Percentiles rank a stretch among this genome's conserved stretches.
Evolutionary conservation across 92 coral and sea anemone genomes (phyloP).

Genomic region (Porites evermanni): DNA sequence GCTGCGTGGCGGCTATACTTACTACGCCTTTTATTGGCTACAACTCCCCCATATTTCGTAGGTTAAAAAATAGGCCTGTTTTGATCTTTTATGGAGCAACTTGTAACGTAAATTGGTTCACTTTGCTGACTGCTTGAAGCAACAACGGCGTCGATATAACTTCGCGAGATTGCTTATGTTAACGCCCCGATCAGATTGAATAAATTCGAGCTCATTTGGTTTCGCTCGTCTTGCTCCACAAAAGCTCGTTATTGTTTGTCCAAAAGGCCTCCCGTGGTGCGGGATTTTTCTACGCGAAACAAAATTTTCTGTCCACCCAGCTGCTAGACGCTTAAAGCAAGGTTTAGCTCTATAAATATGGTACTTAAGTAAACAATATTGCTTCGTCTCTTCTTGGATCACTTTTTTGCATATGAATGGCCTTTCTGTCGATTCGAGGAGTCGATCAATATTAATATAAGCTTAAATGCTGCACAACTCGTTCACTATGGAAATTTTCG

Average conservation of each 20-base stretch:
- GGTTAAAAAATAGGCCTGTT: background rate
- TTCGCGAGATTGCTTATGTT: background rate
- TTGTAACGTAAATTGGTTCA: conserved; percentile 7
- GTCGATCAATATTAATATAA: background rate
- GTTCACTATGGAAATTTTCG: background rate
- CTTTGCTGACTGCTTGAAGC: background rate
- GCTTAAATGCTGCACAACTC: background rate
- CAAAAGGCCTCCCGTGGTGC: conserved; percentile 5
- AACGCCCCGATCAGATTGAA: conserved; percentile 9
- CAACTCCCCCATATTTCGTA: background rate
- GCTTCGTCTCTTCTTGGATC: background rate
- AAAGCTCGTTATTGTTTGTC: conserved; percentile 12
- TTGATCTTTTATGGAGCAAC: background rate
- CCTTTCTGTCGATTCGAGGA: background rate
- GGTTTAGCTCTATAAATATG: conserved; percentile 1
- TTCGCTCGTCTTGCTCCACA: conserved; percentile 9
- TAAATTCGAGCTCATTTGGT: conserved; percentile 10
- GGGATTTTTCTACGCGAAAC: background rate
- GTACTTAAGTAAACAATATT: conserved; percentile 16
- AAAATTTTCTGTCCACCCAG: background rate
- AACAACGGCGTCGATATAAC: background rate
- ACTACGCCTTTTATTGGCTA: background rate
- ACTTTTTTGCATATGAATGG: conserved; percentile 21
- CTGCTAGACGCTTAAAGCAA: background rate
- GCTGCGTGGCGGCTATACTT: background rate